phyloP scores from a whole-genome alignment of 1,140 invertebrate species.

The Subanguina moxae region DNA sequence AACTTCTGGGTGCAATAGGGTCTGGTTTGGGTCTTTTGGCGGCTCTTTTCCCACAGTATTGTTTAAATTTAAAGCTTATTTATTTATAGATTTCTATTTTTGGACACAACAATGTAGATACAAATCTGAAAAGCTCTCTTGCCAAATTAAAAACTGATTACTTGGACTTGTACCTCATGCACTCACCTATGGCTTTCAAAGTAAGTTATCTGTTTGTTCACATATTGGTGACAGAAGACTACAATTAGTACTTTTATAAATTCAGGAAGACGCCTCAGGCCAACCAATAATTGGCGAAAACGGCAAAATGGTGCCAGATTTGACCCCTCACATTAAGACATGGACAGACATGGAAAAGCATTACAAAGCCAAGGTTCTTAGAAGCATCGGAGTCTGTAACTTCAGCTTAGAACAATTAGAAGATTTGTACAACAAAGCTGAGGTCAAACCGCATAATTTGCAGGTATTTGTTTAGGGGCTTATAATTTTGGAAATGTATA shows the following conservation, averaged over 20 bases:
- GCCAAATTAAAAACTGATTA: conserved; percentile 73
- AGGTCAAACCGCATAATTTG: conserved; percentile 35
- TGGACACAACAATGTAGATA: conserved; percentile 66
- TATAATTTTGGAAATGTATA: conserved; percentile 14
- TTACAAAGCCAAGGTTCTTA: conserved; percentile 59
- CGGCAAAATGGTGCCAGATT: background rate
- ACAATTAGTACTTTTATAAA: background rate
- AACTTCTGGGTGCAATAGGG: no score
- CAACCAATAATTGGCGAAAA: background rate
- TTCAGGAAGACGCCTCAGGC: no score
- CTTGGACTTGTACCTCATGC: conserved; percentile 78
- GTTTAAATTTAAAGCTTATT: no score
- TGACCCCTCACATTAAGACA: conserved; percentile 42
- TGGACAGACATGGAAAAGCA: conserved; percentile 57
- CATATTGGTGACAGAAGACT: no score
- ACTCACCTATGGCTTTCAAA: conserved; percentile 61
- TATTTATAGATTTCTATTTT: conserved; percentile 60
- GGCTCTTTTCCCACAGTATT: no score
- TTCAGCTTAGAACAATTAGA: conserved; percentile 56
- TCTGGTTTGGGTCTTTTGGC: no score
- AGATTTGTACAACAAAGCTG: conserved; percentile 38
- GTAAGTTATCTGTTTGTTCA: background rate
- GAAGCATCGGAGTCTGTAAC: conserved; percentile 61
- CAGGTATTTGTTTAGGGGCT: conserved; percentile 23
- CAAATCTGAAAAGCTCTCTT: conserved; percentile 67